phyloP scores from a whole-genome alignment of 2,113 vertebrate species.

The Thinocorus orbignyianus region DNA sequence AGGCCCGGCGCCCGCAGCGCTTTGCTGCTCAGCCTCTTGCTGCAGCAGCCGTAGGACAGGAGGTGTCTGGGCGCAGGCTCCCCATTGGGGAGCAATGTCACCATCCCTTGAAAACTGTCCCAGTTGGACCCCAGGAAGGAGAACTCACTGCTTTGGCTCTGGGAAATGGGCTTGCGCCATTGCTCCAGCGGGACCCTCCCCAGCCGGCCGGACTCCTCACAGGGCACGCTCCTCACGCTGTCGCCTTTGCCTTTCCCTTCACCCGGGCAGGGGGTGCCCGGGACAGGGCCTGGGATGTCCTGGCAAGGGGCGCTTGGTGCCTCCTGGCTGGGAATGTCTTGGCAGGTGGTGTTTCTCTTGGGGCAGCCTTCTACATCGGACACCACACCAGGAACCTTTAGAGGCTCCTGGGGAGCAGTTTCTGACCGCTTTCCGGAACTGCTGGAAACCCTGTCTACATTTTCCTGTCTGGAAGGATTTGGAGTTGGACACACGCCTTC shows the following conservation, averaged over 20 bases:
- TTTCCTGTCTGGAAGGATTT: not conserved
- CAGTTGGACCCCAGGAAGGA: constrained; percentile 88
- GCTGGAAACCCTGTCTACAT: not conserved
- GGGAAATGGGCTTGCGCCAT: constrained; percentile 79
- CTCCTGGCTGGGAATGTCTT: constrained; percentile 27
- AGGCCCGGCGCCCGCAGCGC: constrained; percentile 78
- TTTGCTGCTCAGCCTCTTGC: constrained; percentile 81
- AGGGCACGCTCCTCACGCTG: not conserved
- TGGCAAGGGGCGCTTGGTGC: not conserved
- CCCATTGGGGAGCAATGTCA: constrained; percentile 81
- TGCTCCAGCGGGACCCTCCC: constrained; percentile 67
- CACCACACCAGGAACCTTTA: not conserved
- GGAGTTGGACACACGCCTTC: not conserved
- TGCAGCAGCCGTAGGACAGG: constrained; percentile 81
- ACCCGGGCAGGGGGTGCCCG: not conserved
- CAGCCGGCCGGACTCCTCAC: constrained; percentile 38
- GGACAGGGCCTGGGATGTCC: not conserved
- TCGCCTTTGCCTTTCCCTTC: constrained; percentile 38
- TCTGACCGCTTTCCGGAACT: constrained; percentile 29
- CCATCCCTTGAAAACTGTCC: constrained; percentile 92
- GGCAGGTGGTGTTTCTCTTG: not conserved
- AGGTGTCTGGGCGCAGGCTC: constrained; percentile 75
- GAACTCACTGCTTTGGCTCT: constrained; percentile 87
- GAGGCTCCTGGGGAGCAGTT: constrained; percentile 3
- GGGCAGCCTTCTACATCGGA: not conserved